phyloP scores from a whole-genome alignment of 2,888 invertebrate species.

The Beris chalybata region DNA sequence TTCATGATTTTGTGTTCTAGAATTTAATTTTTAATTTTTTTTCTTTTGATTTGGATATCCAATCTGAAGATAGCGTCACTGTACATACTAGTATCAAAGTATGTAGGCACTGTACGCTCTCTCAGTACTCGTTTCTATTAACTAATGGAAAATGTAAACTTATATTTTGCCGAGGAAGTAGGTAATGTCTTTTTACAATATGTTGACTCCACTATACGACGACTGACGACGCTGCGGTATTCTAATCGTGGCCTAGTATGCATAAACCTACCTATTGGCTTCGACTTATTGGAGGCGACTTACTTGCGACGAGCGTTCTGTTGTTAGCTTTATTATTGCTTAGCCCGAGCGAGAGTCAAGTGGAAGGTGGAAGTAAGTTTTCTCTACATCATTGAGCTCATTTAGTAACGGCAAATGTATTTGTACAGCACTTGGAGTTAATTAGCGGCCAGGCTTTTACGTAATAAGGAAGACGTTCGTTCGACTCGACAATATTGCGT shows the following conservation, averaged over 20 bases:
- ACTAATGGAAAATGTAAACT: constrained; percentile 28
- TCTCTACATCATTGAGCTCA: constrained; percentile 29
- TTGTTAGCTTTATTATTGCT: background rate
- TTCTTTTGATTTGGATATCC: too few species aligned
- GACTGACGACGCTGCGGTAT: constrained; percentile 10
- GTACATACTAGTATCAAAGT: too few species aligned
- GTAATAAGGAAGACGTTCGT: constrained; percentile 31
- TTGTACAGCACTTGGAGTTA: constrained; percentile 32
- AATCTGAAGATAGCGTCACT: too few species aligned
- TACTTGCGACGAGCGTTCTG: too few species aligned
- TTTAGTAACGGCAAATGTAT: constrained; percentile 26
- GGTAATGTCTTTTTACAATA: constrained; percentile 21
- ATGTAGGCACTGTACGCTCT: too few species aligned
- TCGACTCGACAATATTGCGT: constrained; percentile 14
- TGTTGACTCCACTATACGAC: constrained; percentile 8
- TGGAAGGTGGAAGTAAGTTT: constrained; percentile 31
- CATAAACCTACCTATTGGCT: background rate
- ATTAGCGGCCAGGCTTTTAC: constrained; percentile 27
- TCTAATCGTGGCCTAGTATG: constrained; percentile 31
- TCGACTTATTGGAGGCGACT: too few species aligned
- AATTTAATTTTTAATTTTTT: too few species aligned
- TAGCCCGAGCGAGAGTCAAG: constrained; percentile 18
- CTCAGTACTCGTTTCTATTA: background rate
- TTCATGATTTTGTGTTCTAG: too few species aligned
- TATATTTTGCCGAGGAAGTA: constrained; percentile 26